phyloP scores from a whole-genome alignment of 1,140 invertebrate species.

The Drosophila sulfurigaster region DNA sequence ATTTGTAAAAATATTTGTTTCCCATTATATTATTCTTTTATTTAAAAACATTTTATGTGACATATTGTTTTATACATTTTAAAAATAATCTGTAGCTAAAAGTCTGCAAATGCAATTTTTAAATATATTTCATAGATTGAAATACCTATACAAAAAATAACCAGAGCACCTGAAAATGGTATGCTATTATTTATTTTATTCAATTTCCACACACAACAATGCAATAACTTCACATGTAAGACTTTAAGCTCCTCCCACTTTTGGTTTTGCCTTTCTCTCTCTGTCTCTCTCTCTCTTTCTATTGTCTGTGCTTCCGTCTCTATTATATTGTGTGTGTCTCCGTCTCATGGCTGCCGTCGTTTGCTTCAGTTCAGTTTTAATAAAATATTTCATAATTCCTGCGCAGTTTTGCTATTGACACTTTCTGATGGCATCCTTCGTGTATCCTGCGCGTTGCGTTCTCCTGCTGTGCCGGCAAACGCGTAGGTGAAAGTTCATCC shows the following conservation, averaged over 20 bases:
- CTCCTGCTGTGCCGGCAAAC: slow-evolving; percentile 66
- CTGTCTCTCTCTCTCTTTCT: background rate
- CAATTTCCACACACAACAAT: slow-evolving; percentile 1
- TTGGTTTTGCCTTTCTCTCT: background rate
- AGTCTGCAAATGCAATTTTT: no score
- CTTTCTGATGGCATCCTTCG: slow-evolving; percentile 70
- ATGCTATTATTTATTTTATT: background rate
- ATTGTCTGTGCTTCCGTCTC: slow-evolving; percentile 9
- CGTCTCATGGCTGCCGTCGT: slow-evolving; percentile 24
- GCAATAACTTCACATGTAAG: background rate
- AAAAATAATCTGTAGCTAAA: no score
- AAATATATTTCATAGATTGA: no score
- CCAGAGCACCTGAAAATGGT: no score
- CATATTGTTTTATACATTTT: no score
- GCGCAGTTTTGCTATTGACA: slow-evolving; percentile 79
- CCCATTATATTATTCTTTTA: no score
- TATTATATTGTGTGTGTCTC: background rate
- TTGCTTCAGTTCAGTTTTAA: slow-evolving; percentile 76
- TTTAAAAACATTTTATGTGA: no score
- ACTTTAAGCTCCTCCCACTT: slow-evolving; percentile 24
- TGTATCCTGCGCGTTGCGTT: slow-evolving; percentile 6
- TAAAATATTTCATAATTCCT: slow-evolving; percentile 82
- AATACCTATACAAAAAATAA: no score
- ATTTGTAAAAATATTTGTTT: no score
- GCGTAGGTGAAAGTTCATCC: slow-evolving; percentile 75